Percentiles rank a stretch among this genome's conserved stretches.
These are phyloP conservation scores for Zygaena filipendulae DNA, from an alignment of 2,888 invertebrate species.

Conservation along the genomic window DNA sequence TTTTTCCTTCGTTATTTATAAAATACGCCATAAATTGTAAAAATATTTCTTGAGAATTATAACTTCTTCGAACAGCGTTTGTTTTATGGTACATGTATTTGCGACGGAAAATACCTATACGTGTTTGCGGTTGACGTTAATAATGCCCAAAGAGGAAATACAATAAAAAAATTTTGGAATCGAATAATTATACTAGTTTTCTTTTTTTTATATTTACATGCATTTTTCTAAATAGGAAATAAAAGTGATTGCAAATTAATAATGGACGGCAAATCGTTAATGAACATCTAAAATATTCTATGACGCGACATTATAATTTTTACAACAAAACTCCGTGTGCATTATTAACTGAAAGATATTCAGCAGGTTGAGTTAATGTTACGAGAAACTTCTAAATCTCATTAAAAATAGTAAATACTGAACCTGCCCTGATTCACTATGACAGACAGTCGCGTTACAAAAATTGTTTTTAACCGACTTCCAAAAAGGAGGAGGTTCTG, in stretches of 20 bases:
- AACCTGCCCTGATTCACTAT: too few relatives aligned
- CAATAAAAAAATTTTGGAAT: too few relatives aligned
- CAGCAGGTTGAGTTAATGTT: constrained; percentile 17
- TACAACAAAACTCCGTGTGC: constrained; percentile 39
- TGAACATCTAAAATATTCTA: too few relatives aligned
- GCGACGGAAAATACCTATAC: not conserved
- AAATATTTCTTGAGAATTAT: constrained; percentile 42
- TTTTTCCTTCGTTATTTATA: constrained; percentile 40
- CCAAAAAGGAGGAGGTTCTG: too few relatives aligned
- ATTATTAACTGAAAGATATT: constrained; percentile 43
- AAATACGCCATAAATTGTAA: constrained; percentile 56
- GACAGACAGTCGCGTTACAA: too few relatives aligned
- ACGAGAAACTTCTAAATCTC: constrained; percentile 6
- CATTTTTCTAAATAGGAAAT: too few relatives aligned
- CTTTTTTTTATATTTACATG: too few relatives aligned
- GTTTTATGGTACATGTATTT: too few relatives aligned
- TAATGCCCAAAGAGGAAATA: constrained; percentile 44
- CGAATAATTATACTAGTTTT: constrained; percentile 21
- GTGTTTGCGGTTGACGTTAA: constrained; percentile 25
- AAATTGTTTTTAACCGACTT: too few relatives aligned
- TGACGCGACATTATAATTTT: constrained; percentile 27
- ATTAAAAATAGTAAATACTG: too few relatives aligned
- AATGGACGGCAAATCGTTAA: constrained; percentile 59
- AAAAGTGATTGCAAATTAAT: constrained; percentile 45
- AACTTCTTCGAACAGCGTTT: too few relatives aligned